Base-by-base conservation (phyloP, 2,888 invertebrate genomes). In the Clistopyga incitator region DNA sequence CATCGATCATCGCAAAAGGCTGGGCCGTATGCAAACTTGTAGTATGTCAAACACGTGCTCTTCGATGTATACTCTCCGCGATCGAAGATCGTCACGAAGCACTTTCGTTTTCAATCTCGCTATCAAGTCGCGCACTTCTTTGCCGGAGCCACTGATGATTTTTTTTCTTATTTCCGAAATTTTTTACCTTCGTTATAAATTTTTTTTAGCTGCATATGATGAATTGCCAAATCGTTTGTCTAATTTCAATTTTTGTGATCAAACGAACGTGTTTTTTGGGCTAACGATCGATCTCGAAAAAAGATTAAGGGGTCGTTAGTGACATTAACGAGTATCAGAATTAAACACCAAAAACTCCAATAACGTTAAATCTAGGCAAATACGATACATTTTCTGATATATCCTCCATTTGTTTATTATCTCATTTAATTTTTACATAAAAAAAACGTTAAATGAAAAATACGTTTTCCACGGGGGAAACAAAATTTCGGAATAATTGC, bases 1-100 rank as follows among this genome's bases (percentile, higher is more conserved):
- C 78, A 84, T 84, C 81, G 47, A 81, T 84, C 81, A 82, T 64
- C 18, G 11, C 23, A 45, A 25, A 29, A 77, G 67, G 65, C 54
- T 64, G 1, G 50, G 50, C 18, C 64, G 52, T 68, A 18, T 61
- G 59, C 65, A 72, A 76, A 59, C 71, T 59, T 50, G 56, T n/a
- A 8, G 23, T 56, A 45, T 47, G 47, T 50, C 68, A 67, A 38
- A 34, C 82, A 75, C 75, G 78, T 82, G 82, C 70, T 50, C 74
- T 59, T 45, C 52, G 10, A 20, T 47, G 54, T 61, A 54, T 18
- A 18, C 38, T 45, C 45, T 18, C 11, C 11, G n/a, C 38, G 50
- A 56, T 67, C 56, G 50, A 50, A 45, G 25, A 45, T 72, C n/a
- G 25, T 59, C 4, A 20, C 1, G 45, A 47, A 38, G 29, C 25